Base-by-base conservation (phyloP, 2,888 invertebrate species). In the Euclidia mi region DNA sequence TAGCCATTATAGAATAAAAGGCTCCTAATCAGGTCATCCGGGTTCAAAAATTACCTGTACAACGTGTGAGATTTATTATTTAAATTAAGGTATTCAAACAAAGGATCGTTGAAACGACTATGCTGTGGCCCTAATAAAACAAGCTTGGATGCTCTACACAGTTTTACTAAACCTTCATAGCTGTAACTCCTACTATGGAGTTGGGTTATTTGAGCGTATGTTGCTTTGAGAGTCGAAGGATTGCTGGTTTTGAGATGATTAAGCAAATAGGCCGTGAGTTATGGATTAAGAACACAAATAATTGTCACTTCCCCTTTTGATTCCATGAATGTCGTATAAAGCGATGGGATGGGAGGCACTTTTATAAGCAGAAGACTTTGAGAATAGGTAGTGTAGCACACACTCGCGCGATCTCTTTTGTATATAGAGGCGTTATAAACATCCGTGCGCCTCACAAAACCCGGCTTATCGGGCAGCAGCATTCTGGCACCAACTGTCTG, bases 11-110 rank as follows among this genome's bases (percentile, higher is more conserved):
- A 57, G 34, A 46, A 56, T 45, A 31, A 56, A 57, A 58, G 50
- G 28, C 44, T 43, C 34, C 38, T 65, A 69, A 65, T 69, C 59
- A 69, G 55, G 47, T n/a, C 38, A 47, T 35, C 40, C 35, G 40
- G 20, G 28, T 34, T 50, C 45, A 42, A 55, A 67, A 63, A 68
- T 75, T 63, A 75, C 58, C 48, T 43, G 59, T 64, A 45, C 45
- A 62, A 62, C 66, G 64, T 18, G 45, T 58, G 50, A 59, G 61
- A 75, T 75, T 72, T 78, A 78, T 74, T 76, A 76, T 78, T 74
- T 71, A 76, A 78, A 78, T 78, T 72, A 76, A 71, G 71, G 74
- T 69, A 55, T 71, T 62, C 79, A 78, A 78, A 78, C 76, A 72
- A 65, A 64, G 60, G 65, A 52, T 6, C 60, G 65, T 66, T 65